These are phyloP conservation scores for Climacteris rufus DNA, from an alignment of 2,113 vertebrate species.

Conservation along the genomic window DNA sequence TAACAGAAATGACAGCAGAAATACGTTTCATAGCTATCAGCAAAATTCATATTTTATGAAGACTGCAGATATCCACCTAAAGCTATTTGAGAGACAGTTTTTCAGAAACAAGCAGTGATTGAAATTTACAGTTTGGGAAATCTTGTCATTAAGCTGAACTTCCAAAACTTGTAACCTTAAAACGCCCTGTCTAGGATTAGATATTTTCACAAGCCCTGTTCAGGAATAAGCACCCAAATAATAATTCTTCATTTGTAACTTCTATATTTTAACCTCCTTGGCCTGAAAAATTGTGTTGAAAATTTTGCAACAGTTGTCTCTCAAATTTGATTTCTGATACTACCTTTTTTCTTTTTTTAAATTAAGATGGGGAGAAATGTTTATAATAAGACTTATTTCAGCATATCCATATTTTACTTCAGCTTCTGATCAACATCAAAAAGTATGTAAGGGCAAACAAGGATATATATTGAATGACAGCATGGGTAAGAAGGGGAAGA, in stretches of 20 bases:
- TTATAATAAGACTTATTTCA: background rate
- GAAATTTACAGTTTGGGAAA: background rate
- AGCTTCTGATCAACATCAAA: background rate
- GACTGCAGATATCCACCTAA: background rate
- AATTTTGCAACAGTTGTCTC: constrained; percentile 9
- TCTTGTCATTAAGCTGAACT: background rate
- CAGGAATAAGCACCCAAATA: background rate
- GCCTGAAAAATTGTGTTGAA: constrained; percentile 10
- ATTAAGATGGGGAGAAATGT: background rate
- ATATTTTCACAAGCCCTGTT: background rate
- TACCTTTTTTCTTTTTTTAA: background rate
- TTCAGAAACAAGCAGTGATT: background rate
- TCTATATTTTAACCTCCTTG: constrained; percentile 4
- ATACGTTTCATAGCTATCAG: background rate
- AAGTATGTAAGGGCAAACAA: background rate
- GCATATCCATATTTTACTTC: background rate
- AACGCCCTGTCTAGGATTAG: background rate
- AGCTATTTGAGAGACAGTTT: background rate
- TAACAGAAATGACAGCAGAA: background rate
- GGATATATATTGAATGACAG: background rate
- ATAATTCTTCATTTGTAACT: background rate
- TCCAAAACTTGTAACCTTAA: background rate
- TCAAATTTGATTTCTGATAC: background rate
- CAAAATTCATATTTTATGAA: background rate
- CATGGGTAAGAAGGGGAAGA: background rate